These are phyloP conservation scores for Ictalurus furcatus DNA, from an alignment of 2,113 vertebrate species.

Conservation along the genomic window DNA sequence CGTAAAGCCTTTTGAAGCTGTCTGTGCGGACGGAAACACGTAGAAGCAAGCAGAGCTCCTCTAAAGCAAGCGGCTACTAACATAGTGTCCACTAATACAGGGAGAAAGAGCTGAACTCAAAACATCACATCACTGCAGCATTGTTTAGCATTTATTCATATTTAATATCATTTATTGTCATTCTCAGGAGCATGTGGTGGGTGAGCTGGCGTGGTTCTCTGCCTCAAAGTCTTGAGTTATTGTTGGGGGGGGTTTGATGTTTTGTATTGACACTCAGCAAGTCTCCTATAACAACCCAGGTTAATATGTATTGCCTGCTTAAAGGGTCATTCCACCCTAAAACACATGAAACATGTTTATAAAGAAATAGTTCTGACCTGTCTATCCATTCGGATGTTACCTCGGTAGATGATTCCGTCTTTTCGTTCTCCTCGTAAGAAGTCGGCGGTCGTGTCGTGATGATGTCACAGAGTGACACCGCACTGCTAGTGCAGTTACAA, in stretches of 20 bases:
- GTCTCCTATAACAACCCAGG: neutral
- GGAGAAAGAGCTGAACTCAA: too few species aligned
- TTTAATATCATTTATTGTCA: neutral
- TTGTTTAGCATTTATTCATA: neutral
- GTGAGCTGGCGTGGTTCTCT: neutral
- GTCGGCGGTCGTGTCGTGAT: neutral
- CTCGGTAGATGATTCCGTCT: neutral
- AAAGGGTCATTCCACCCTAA: neutral
- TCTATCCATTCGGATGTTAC: neutral
- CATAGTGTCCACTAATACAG: neutral
- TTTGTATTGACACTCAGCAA: neutral
- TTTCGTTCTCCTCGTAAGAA: neutral
- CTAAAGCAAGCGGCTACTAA: neutral
- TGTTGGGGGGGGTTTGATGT: neutral
- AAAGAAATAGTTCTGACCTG: neutral
- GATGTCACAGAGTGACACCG: neutral
- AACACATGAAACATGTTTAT: neutral
- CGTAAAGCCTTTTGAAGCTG: neutral
- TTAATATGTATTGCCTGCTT: neutral
- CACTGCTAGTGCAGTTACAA: neutral
- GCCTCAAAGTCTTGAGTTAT: too few species aligned
- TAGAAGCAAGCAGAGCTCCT: neutral
- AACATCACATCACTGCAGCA: slow-evolving; percentile 7
- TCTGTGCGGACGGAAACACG: neutral
- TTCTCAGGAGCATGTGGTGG: neutral